A percentile compares a stretch with the other conserved stretches of the same genome.
These are phyloP conservation scores for Agrenia bidenticulata DNA, from an alignment of 2,888 invertebrate species.

Conservation along the genomic window DNA sequence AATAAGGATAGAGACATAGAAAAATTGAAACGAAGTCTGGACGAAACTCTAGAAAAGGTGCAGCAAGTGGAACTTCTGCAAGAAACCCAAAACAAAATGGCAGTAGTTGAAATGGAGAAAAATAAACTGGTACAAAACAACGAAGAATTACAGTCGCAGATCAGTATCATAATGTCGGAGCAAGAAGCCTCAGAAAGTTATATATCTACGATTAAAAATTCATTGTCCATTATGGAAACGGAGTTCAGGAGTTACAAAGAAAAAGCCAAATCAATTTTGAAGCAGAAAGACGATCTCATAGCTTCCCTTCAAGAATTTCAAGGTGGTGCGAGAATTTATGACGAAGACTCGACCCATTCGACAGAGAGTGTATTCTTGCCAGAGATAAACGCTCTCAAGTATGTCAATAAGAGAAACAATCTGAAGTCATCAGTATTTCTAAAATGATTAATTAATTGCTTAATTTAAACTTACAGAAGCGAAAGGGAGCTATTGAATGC, in stretches of 20 bases:
- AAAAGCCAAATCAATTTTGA: conserved; percentile 74
- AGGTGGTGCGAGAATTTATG: not conserved
- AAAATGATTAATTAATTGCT: too few relatives aligned
- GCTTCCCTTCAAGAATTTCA: conserved; percentile 60
- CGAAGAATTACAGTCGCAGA: conserved; percentile 31
- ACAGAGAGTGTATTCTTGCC: conserved; percentile 37
- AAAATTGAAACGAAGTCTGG: conserved; percentile 32
- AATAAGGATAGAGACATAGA: conserved; percentile 41
- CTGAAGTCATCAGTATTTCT: too few relatives aligned
- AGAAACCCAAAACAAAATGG: conserved; percentile 41
- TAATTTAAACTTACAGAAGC: conserved; percentile 55
- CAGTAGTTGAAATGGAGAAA: conserved; percentile 47
- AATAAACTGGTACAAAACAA: conserved; percentile 35
- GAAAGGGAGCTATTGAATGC: conserved; percentile 64
- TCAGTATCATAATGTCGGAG: conserved; percentile 22
- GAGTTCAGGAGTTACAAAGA: conserved; percentile 75
- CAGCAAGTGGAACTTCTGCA: conserved; percentile 44
- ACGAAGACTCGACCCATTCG: conserved; percentile 2
- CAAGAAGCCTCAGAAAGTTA: conserved; percentile 37
- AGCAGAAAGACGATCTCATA: conserved; percentile 74
- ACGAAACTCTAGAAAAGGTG: conserved; percentile 46
- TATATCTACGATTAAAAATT: conserved; percentile 38
- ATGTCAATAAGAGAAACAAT: conserved; percentile 22
- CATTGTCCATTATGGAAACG: conserved; percentile 37
- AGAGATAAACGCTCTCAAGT: conserved; percentile 49